Evolutionary conservation across 2,113 vertebrate genomes (phyloP), one percentile per base, ranked within the genome.

Genomic region (Phalacrocorax aristotelis): DNA sequence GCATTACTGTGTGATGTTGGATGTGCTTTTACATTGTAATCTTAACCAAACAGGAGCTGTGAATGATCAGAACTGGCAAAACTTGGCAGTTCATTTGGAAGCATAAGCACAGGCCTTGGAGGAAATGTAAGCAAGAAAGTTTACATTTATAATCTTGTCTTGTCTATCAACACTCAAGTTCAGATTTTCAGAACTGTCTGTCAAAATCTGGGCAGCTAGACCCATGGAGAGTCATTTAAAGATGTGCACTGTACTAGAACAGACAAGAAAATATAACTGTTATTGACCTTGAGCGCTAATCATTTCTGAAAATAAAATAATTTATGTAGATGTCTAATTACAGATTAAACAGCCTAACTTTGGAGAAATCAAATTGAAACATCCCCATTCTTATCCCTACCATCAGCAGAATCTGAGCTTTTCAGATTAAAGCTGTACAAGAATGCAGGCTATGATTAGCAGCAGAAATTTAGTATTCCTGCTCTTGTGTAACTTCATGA

Each of bases 241-340:
- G n/a, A 58, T 26, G 27, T 18, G 34, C 5, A 10, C 26, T 32
- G 23, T 86, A 38, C 34, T 42, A 66, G 36, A 32, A 26, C 21
- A 76, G 51, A 27, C 8, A 58, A 75, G 55, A 60, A 75, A 69
- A 38, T 20, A 44, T 23, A 77, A 23, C 30, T 87, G 44, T 34
- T 51, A 61, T 0, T 46, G 54, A 86, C 8, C 6, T 51, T 4
- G 2, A 80, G 15, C 10, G 48, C 8, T 3, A 49, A 22, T 2
- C 2, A 64, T 5, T 57, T 77, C 60, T 64, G 8, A 86, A 85
- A 91, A 79, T 26, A 42, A 52, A 69, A 34, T 21, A 0, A 72
- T 25, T 40, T 78, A 30, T 38, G 14, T 12, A 60, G 36, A 44
- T 36, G 14, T 40, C 40, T 58, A 49, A 74, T 38, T 55, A 75